Conservation (phyloP, 2,113 vertebrate genomes). For the Pachypanchax playfairii region DNA sequence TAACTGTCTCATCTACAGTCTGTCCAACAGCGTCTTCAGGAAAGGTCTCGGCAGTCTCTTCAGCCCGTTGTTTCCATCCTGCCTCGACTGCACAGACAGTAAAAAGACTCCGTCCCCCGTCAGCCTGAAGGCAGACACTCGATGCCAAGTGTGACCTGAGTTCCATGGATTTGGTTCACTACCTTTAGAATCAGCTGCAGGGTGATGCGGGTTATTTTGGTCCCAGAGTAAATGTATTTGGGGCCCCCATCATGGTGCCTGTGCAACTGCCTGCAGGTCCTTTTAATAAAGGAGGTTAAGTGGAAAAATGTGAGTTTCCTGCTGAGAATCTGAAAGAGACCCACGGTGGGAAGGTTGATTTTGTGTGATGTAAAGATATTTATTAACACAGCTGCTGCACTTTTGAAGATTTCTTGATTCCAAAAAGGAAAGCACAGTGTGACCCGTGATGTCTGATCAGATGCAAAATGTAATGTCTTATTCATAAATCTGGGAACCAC, state of each 20-base stretch:
- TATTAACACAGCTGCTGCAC: conserved; percentile 4
- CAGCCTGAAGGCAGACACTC: conserved; percentile 73
- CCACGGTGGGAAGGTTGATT: neutral
- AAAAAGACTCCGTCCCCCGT: conserved; percentile 79
- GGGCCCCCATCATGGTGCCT: neutral
- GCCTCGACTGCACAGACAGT: conserved; percentile 75
- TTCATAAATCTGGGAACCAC: conserved; percentile 14
- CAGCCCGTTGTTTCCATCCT: conserved; percentile 79
- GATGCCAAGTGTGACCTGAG: conserved; percentile 76
- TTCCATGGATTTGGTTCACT: neutral
- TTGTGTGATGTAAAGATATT: neutral
- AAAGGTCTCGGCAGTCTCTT: conserved; percentile 86
- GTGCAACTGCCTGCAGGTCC: conserved; percentile 1
- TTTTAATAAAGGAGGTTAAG: conserved; percentile 18
- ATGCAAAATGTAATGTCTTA: conserved; percentile 18
- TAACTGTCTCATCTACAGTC: conserved; percentile 95
- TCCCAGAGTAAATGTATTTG: conserved; percentile 10
- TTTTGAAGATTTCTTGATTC: conserved; percentile 30
- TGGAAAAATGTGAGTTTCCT: conserved; percentile 2
- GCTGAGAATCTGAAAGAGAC: conserved; percentile 6
- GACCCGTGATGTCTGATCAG: conserved; percentile 22
- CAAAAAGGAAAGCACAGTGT: conserved; percentile 30
- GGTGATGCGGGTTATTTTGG: conserved; percentile 29
- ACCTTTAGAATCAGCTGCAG: neutral
- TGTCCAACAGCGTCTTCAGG: conserved; percentile 93